Evolutionary conservation across 2,888 invertebrate genomes (phyloP).

Genomic region (Lamellibrachia satsuma): DNA sequence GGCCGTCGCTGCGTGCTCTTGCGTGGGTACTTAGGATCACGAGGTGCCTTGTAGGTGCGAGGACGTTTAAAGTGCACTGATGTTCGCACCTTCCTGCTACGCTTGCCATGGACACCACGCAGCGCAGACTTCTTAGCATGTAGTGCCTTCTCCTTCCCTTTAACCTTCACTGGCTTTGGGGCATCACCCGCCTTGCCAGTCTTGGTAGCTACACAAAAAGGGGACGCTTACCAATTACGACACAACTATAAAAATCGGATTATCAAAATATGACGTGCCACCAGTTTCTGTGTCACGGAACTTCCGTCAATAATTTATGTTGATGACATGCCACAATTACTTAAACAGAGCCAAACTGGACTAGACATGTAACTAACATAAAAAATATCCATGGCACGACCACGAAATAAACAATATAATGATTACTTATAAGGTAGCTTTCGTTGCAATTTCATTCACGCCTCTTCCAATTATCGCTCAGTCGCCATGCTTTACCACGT

Average conservation of each 20-base stretch:
- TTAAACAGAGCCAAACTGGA: no score
- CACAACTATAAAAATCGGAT: neutral
- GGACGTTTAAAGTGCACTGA: slow-evolving; percentile 96
- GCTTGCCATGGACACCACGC: slow-evolving; percentile 89
- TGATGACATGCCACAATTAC: no score
- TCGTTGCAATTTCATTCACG: neutral
- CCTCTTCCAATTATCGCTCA: neutral
- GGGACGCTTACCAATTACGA: neutral
- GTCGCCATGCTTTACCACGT: neutral
- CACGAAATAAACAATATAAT: neutral
- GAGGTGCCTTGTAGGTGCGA: slow-evolving; percentile 87
- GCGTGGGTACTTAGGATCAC: slow-evolving; percentile 93
- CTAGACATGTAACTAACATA: no score
- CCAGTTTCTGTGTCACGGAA: no score
- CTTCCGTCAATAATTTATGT: no score
- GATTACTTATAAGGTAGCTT: neutral
- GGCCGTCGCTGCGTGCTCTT: slow-evolving; percentile 92
- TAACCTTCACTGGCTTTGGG: neutral
- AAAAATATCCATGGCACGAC: no score
- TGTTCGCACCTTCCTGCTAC: slow-evolving; percentile 89
- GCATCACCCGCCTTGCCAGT: neutral
- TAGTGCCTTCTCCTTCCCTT: slow-evolving; percentile 8
- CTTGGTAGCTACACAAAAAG: neutral
- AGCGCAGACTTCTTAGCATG: slow-evolving; percentile 80
- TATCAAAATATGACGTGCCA: no score